Percentiles rank a stretch among this genome's conserved stretches.
These are phyloP conservation scores for Sarotherodon lohbergeri DNA, from an alignment of 2,113 vertebrate genomes.

Conservation along the genomic window DNA sequence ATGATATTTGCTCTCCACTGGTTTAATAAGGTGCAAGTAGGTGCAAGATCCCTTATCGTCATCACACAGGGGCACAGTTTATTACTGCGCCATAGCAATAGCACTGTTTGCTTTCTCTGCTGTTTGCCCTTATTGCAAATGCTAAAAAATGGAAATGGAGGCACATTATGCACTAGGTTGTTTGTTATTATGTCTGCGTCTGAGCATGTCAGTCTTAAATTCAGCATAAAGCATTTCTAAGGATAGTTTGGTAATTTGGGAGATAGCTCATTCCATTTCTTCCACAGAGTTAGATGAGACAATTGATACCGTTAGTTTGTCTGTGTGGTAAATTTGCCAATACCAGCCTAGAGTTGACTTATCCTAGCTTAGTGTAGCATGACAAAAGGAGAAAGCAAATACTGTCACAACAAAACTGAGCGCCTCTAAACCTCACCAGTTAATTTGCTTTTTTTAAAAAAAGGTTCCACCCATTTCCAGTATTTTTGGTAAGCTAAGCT, in stretches of 20 bases:
- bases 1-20: not conserved
- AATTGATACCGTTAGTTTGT: not conserved
- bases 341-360: not conserved
- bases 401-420: not conserved
- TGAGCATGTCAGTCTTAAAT: not conserved
- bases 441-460: not conserved
- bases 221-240: not conserved
- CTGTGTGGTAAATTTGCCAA: not conserved
- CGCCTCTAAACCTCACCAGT: not conserved
- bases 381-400: not conserved
- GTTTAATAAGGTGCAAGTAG: not conserved
- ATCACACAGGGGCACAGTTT: not conserved
- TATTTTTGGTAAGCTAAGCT: not conserved
- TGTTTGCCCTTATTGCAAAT: constrained; percentile 14
- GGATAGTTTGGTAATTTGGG: not conserved
- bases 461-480: not conserved
- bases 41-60: not conserved
- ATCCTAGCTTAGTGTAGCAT: not conserved
- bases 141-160: constrained; percentile 6
- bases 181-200: not conserved
- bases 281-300: not conserved
- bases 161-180: not conserved
- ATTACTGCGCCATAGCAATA: constrained; percentile 7
- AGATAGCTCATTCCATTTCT: not conserved
- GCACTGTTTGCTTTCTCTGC: constrained; percentile 24